These are phyloP conservation scores for Saguinus imperator DNA, from an alignment of 2,113 vertebrate species.

Conservation along the genomic window DNA sequence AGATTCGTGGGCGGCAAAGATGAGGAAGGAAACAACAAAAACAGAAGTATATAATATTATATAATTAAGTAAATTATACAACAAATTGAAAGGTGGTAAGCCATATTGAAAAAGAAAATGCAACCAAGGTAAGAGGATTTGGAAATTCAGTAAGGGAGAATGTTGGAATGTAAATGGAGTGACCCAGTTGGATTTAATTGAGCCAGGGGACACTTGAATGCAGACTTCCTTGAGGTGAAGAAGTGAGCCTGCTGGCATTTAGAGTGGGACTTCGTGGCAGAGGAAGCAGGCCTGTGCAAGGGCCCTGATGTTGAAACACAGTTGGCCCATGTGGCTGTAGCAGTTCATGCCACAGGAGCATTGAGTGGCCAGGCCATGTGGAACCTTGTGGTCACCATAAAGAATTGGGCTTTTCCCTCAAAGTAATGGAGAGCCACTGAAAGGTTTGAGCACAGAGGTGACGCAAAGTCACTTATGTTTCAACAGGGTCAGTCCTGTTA, in stretches of 20 bases:
- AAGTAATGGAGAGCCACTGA: neutral
- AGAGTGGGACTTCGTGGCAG: neutral
- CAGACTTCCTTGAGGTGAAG: neutral
- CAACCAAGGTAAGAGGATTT: too few species aligned
- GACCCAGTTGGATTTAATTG: neutral
- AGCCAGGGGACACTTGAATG: neutral
- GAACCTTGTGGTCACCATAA: neutral
- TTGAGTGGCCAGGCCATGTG: rapidly evolving
- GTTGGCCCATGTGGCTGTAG: neutral
- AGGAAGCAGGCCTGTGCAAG: neutral
- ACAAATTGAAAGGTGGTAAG: neutral
- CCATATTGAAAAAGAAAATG: neutral
- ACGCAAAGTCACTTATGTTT: neutral
- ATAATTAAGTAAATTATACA: neutral
- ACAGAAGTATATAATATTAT: too few species aligned
- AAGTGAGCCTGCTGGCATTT: neutral
- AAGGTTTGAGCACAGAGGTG: neutral
- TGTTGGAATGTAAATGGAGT: neutral
- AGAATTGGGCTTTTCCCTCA: neutral
- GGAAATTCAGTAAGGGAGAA: neutral
- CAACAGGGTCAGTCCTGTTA: neutral
- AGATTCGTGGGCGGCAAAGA: too few species aligned
- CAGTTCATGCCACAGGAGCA: neutral
- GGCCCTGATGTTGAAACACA: neutral
- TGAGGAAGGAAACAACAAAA: neutral